Percentiles rank a stretch among this genome's conserved stretches.
These are phyloP conservation scores for Cynoglossus semilaevis DNA, from an alignment of 2,113 vertebrate genomes.

Conservation along the genomic window DNA sequence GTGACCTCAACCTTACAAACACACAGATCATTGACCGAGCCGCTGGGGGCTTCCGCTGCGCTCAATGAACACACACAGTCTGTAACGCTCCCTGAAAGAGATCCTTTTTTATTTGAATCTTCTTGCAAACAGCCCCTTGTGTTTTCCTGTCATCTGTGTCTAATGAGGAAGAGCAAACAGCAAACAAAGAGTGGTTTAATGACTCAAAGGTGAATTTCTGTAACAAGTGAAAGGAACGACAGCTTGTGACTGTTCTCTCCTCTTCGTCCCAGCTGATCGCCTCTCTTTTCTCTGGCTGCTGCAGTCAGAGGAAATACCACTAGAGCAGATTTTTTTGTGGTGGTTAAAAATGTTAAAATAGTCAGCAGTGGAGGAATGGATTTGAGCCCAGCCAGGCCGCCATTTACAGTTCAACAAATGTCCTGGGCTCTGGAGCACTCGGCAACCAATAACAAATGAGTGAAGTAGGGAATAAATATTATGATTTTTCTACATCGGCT, in stretches of 20 bases:
- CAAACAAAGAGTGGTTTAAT: background rate
- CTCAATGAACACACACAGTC: conserved; percentile 21
- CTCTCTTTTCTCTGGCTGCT: conserved; percentile 12
- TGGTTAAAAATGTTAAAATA: conserved; percentile 56
- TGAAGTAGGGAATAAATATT: background rate
- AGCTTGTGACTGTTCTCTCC: background rate
- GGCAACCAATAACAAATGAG: background rate
- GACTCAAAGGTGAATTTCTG: conserved; percentile 1
- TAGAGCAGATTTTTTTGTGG: conserved; percentile 62
- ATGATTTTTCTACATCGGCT: background rate
- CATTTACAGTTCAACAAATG: conserved; percentile 23
- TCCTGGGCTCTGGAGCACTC: conserved; percentile 11
- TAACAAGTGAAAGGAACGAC: background rate
- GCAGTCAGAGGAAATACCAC: conserved; percentile 70
- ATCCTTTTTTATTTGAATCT: background rate
- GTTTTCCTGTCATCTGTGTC: background rate
- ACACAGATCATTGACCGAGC: conserved; percentile 42
- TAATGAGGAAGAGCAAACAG: background rate
- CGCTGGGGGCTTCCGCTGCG: conserved; percentile 17
- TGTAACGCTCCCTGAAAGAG: conserved; percentile 4
- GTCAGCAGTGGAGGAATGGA: conserved; percentile 41
- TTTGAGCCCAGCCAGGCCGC: conserved; percentile 33
- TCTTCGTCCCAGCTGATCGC: conserved; percentile 1
- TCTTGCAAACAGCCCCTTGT: conserved; percentile 11
- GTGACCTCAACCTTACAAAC: conserved; percentile 40